Conservation (phyloP, 2,888 invertebrate genomes). For the Sinohyriopsis cumingii region DNA sequence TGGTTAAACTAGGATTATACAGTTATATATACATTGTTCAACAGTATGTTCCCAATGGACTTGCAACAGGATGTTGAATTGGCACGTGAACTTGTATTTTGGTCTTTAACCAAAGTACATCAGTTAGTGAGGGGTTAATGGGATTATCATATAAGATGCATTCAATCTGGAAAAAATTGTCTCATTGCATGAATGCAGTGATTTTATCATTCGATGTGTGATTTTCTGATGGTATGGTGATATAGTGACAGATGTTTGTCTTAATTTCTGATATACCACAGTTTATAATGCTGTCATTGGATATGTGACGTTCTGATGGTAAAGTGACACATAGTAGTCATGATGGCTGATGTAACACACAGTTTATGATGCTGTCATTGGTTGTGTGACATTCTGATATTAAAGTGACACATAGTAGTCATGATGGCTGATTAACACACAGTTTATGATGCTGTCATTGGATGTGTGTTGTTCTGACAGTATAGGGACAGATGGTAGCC, state of each 20-base stretch:
- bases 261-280: slow-evolving; percentile 9
- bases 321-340: slow-evolving; percentile 6
- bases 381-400: not conserved
- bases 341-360: slow-evolving; percentile 8
- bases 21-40: no score
- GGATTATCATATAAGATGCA: no score
- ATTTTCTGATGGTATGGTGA: not conserved
- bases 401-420: not conserved
- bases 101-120: no score
- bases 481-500: not conserved
- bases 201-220: not conserved
- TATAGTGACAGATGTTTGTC: slow-evolving; percentile 6
- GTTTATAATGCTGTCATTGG: not conserved
- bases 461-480: not conserved
- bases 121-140: no score
- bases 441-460: not conserved
- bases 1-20: no score
- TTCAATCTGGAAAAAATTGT: no score
- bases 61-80: no score
- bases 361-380: not conserved
- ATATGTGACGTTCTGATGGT: not conserved
- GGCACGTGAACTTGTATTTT: no score
- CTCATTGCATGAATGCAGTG: no score
- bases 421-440: not conserved
- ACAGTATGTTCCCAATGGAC: no score